These are phyloP conservation scores for Atta colombica DNA, from an alignment of 1,140 invertebrate genomes.

Conservation along the genomic window DNA sequence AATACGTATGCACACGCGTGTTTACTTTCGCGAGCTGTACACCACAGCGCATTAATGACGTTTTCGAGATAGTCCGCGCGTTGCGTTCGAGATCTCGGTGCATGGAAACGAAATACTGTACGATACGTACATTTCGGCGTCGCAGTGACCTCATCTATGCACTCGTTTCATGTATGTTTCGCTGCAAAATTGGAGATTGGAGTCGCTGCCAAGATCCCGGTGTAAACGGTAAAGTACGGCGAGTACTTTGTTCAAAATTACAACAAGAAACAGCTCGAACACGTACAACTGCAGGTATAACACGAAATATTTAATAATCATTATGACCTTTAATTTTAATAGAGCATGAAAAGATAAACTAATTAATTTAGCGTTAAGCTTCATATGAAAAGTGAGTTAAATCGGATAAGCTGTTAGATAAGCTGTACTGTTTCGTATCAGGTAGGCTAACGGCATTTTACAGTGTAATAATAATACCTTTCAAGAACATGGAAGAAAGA, in stretches of 20 bases:
- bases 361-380: not conserved
- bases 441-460: no score
- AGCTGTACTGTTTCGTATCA: not conserved
- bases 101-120: not conserved
- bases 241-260: conserved; percentile 23
- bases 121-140: not conserved
- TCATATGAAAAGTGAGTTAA: not conserved
- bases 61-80: conserved; percentile 23
- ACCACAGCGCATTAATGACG: conserved; percentile 37
- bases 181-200: conserved; percentile 23
- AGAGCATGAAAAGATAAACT: not conserved
- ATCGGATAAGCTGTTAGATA: not conserved
- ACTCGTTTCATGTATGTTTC: conserved; percentile 17
- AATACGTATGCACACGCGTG: conserved; percentile 5
- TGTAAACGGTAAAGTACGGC: not conserved
- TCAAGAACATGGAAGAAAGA: no score
- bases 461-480: no score
- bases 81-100: conserved; percentile 6
- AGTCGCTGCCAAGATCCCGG: conserved; percentile 42
- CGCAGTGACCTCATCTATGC: not conserved
- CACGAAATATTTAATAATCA: not conserved
- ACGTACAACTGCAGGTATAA: not conserved
- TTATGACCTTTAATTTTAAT: not conserved
- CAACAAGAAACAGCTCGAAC: not conserved
- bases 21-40: not conserved